Conservation (phyloP, 2,797 vertebrate genomes). For the Oophaga sylvatica region DNA sequence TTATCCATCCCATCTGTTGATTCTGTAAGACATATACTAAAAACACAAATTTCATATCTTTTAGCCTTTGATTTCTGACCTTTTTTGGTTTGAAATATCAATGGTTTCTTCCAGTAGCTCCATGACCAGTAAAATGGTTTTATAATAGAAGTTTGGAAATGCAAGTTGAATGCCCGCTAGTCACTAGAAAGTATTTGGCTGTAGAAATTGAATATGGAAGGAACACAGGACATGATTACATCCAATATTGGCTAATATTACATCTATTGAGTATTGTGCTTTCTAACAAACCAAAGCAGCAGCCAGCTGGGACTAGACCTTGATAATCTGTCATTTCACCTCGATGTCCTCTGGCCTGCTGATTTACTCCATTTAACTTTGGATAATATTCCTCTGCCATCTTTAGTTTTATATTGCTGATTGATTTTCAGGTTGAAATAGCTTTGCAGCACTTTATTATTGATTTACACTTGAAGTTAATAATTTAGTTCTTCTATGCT, state of each 20-base stretch:
- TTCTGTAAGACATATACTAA: too few relatives aligned
- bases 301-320: not conserved
- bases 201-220: not conserved
- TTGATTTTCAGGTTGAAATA: not conserved
- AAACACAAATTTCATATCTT: too few relatives aligned
- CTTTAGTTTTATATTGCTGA: not conserved
- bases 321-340: not conserved
- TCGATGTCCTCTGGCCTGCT: not conserved
- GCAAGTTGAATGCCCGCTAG: not conserved
- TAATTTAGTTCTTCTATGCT: not conserved
- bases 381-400: not conserved
- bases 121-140: not conserved
- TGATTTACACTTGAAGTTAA: not conserved
- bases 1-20: too few relatives aligned
- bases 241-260: not conserved
- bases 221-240: not conserved
- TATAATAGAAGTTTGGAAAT: not conserved
- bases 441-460: not conserved
- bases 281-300: not conserved
- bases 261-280: not conserved
- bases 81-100: not conserved
- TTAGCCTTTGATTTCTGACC: not conserved
- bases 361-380: not conserved
- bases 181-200: not conserved
- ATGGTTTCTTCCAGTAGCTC: not conserved